A percentile compares a stretch with the other conserved stretches of the same genome.
These are phyloP conservation scores for Gallirallus australis DNA, from an alignment of 2,797 vertebrate genomes.

Conservation along the genomic window DNA sequence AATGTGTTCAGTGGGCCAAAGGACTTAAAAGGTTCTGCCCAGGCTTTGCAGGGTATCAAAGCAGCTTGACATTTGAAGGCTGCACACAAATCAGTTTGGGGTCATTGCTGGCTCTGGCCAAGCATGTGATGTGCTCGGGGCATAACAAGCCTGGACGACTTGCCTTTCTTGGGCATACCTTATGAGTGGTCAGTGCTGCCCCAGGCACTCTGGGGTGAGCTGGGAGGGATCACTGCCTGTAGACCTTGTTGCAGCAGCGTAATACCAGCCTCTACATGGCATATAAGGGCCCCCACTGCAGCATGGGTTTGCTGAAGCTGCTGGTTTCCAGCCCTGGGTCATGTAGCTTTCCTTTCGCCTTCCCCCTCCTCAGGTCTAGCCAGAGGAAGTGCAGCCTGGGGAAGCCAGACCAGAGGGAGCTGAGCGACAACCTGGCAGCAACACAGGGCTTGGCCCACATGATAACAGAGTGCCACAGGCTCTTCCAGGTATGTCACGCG, in stretches of 20 bases:
- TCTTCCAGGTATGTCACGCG: slow-evolving; percentile 79
- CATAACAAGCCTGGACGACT: background rate
- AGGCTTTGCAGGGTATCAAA: background rate
- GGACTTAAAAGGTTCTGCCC: background rate
- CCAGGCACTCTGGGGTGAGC: background rate
- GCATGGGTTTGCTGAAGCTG: too few relatives aligned
- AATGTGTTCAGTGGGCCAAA: background rate
- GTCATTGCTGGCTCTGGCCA: background rate
- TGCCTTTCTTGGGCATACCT: background rate
- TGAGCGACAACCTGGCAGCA: slow-evolving; percentile 89
- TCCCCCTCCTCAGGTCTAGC: slow-evolving; percentile 47
- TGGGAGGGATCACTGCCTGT: background rate
- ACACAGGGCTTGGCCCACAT: slow-evolving; percentile 89
- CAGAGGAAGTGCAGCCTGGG: slow-evolving; percentile 89
- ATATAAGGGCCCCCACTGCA: rapidly evolving
- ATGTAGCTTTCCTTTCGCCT: background rate
- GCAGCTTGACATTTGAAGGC: background rate
- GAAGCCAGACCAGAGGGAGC: slow-evolving; percentile 88
- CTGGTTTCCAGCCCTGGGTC: background rate
- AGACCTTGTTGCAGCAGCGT: rapidly evolving
- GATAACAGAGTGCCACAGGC: slow-evolving; percentile 84
- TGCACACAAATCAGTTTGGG: background rate
- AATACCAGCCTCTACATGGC: rapidly evolving
- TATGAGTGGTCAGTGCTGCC: background rate
- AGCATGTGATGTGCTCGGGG: background rate